These are phyloP conservation scores for Eretmodus cyanostictus DNA, from an alignment of 2,113 vertebrate species.

Conservation along the genomic window DNA sequence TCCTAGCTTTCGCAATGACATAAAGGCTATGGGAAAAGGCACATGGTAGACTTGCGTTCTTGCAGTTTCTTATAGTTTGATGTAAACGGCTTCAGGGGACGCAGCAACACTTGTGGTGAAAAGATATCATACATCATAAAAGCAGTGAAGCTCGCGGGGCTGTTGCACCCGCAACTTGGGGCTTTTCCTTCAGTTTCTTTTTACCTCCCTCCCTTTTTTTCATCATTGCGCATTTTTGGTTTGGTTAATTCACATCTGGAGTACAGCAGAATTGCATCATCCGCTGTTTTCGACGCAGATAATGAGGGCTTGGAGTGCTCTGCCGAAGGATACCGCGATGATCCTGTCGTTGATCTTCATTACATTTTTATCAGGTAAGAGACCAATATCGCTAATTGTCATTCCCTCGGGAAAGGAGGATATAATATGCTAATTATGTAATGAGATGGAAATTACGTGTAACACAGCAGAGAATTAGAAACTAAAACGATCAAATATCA, in stretches of 20 bases:
- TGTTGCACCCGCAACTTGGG: not conserved
- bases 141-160: not conserved
- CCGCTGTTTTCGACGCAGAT: not conserved
- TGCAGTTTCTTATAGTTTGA: not conserved
- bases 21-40: not conserved
- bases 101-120: not conserved
- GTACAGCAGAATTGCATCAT: not conserved
- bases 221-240: not conserved
- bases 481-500: not conserved
- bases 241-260: not conserved
- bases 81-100: not conserved
- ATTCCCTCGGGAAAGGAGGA: not conserved
- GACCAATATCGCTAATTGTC: not conserved
- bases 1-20: not conserved
- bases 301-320: not conserved
- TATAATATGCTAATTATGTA: not conserved
- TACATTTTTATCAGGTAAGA: not conserved
- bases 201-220: not conserved
- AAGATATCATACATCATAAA: not conserved
- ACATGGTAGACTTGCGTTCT: not conserved
- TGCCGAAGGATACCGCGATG: not conserved
- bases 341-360: not conserved
- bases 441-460: not conserved
- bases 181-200: not conserved
- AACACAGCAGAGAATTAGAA: not conserved